phyloP scores from a whole-genome alignment of 2,888 invertebrate species.

The Hybos culiciformis region DNA sequence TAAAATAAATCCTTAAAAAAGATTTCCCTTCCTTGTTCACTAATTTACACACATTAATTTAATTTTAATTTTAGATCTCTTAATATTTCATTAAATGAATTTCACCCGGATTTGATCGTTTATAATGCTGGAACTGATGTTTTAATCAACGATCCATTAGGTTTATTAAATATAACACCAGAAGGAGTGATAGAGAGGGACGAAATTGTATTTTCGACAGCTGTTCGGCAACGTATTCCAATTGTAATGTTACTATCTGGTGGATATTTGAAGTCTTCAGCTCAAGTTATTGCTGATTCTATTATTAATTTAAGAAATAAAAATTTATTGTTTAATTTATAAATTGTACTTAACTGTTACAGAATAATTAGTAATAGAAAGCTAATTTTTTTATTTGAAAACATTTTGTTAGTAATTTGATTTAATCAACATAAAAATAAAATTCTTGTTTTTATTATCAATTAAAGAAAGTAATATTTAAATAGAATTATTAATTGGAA shows the following conservation, averaged over 20 bases:
- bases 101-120: conserved; percentile 65
- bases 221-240: conserved; percentile 49
- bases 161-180: conserved; percentile 53
- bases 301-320: conserved; percentile 58
- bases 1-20: too few relatives aligned
- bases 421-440: too few relatives aligned
- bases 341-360: too few relatives aligned
- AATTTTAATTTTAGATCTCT: conserved; percentile 44
- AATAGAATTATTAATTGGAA: too few relatives aligned
- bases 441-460: too few relatives aligned
- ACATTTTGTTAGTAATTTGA: too few relatives aligned
- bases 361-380: too few relatives aligned
- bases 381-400: too few relatives aligned
- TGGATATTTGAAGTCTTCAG: conserved; percentile 66
- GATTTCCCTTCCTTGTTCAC: too few relatives aligned
- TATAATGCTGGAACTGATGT: conserved; percentile 91
- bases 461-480: too few relatives aligned
- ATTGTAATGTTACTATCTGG: conserved; percentile 81
- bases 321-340: conserved; percentile 47
- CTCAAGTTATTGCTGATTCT: conserved; percentile 70
- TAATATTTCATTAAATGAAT: conserved; percentile 51
- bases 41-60: not conserved
- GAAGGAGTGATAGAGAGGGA: conserved; percentile 73
- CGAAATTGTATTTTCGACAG: conserved; percentile 65
- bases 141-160: conserved; percentile 63